Conservation (phyloP, 2,888 invertebrate genomes). For the Oligia strigilis region DNA sequence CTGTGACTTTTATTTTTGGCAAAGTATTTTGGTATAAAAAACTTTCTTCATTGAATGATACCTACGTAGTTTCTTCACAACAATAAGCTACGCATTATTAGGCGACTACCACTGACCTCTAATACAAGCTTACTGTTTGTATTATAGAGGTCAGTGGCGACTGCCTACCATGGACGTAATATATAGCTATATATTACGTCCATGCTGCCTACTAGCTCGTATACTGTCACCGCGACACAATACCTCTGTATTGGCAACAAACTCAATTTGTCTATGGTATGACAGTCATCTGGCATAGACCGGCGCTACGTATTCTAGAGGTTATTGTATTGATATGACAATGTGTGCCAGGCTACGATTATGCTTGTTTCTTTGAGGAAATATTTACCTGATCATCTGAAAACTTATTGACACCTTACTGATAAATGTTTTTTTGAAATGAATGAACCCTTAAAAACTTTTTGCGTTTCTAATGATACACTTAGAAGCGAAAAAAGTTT, state of each 20-base stretch:
- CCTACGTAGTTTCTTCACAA: slow-evolving; percentile 7
- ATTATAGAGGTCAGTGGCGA: too few relatives aligned
- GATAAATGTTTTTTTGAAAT: too few relatives aligned
- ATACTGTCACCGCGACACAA: slow-evolving; percentile 27
- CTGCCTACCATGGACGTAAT: too few relatives aligned
- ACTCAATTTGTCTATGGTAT: slow-evolving; percentile 45
- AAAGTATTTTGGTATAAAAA: neutral
- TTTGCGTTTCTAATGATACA: too few relatives aligned
- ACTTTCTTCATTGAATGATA: slow-evolving; percentile 2
- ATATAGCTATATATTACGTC: too few relatives aligned
- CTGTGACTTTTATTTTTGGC: neutral
- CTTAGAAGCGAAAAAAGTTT: too few relatives aligned
- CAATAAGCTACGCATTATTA: slow-evolving; percentile 40
- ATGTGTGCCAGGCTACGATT: too few relatives aligned
- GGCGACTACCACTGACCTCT: neutral
- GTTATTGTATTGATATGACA: slow-evolving; percentile 13
- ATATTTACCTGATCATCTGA: neutral
- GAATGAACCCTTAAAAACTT: neutral
- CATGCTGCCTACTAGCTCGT: neutral
- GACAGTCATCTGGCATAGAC: slow-evolving; percentile 36
- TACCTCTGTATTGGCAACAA: slow-evolving; percentile 24
- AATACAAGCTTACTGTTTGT: too few relatives aligned
- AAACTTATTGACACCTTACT: neutral
- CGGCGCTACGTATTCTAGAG: neutral
- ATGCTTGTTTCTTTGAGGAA: neutral